These are phyloP conservation scores for Pygocentrus nattereri DNA, from an alignment of 2,797 vertebrate genomes.

Conservation along the genomic window DNA sequence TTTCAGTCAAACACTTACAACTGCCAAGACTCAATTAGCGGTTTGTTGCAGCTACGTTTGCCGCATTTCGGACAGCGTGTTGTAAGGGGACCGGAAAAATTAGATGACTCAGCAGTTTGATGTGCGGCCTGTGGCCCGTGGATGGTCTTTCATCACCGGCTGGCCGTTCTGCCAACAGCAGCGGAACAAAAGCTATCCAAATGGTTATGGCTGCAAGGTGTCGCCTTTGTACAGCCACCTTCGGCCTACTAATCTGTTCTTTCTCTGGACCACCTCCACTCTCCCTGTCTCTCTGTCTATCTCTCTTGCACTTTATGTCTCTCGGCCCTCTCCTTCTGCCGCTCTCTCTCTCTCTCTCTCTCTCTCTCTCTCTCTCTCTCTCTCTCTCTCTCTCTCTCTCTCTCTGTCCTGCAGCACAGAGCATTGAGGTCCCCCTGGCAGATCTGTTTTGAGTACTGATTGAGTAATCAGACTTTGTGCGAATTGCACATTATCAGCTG, in stretches of 20 bases:
- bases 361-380: neutral
- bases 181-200: slow-evolving; percentile 16
- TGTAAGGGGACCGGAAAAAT: neutral
- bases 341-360: slow-evolving; percentile 16
- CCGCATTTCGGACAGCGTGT: neutral
- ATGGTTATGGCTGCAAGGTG: neutral
- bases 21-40: neutral
- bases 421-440: slow-evolving; percentile 44
- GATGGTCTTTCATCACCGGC: slow-evolving; percentile 45
- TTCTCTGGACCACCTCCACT: slow-evolving; percentile 51
- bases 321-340: neutral
- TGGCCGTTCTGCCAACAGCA: slow-evolving; percentile 31
- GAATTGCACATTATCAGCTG: slow-evolving; percentile 51
- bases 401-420: slow-evolving; percentile 7
- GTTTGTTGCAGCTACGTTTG: neutral
- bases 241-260: slow-evolving; percentile 53
- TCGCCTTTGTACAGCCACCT: slow-evolving; percentile 29
- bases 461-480: slow-evolving; percentile 57
- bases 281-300: slow-evolving; percentile 13
- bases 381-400: slow-evolving; percentile 16
- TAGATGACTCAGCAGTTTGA: slow-evolving; percentile 32
- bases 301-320: neutral
- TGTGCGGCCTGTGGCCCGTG: slow-evolving; percentile 13
- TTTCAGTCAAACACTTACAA: neutral
- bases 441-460: slow-evolving; percentile 48